These are phyloP conservation scores for Drosophila nikananu DNA, from an alignment of 1,140 invertebrate genomes.

Conservation along the genomic window DNA sequence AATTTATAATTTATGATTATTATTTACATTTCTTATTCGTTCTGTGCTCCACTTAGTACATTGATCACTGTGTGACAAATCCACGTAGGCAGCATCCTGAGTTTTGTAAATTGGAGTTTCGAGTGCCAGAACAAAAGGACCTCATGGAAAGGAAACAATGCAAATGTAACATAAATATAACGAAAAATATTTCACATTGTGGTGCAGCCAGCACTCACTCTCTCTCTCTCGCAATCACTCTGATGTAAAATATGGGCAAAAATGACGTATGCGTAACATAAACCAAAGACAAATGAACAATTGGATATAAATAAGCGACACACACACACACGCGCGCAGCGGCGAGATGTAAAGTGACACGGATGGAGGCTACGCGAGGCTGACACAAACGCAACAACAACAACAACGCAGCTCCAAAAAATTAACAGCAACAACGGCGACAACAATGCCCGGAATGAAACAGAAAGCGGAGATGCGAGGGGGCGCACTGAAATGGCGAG, in stretches of 20 bases:
- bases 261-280: constrained; percentile 84
- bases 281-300: constrained; percentile 84
- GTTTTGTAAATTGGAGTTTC: constrained; percentile 54
- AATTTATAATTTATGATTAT: constrained; percentile 40
- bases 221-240: constrained; percentile 9
- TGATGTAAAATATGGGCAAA: constrained; percentile 75
- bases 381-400: constrained; percentile 75
- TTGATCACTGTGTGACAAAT: constrained; percentile 56
- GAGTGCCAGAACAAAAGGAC: constrained; percentile 38
- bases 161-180: constrained; percentile 75
- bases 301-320: constrained; percentile 82
- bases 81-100: constrained; percentile 35
- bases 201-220: constrained; percentile 48
- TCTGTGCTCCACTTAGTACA: constrained; percentile 7
- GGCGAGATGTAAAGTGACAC: constrained; percentile 53
- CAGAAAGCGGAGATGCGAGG: constrained; percentile 32
- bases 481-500: neutral
- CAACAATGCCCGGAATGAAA: constrained; percentile 58
- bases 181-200: constrained; percentile 77
- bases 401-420: constrained; percentile 65
- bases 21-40: constrained; percentile 16
- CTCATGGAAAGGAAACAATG: constrained; percentile 31
- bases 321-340: constrained; percentile 12
- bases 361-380: constrained; percentile 35
- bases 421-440: constrained; percentile 73